Evolutionary conservation across 2,797 vertebrate species (phyloP).

Genomic region (Thripadectes ignobilis): DNA sequence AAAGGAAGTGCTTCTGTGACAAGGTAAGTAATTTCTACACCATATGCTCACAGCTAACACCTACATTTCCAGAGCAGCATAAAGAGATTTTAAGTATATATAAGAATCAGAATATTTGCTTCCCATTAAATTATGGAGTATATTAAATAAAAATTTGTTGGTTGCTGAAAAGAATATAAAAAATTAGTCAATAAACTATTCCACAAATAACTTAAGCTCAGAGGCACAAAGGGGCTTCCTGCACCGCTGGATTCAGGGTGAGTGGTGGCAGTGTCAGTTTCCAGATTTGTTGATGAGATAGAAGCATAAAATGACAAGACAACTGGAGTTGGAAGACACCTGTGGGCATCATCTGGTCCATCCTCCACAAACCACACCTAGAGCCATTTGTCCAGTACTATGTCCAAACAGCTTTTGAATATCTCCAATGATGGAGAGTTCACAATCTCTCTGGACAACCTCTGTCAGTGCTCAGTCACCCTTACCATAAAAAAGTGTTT

Average conservation of each 20-base stretch:
- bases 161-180: not conserved
- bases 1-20: not conserved
- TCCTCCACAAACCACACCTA: not conserved
- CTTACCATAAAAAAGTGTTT: not conserved
- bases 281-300: not conserved
- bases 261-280: not conserved
- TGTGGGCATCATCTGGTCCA: not conserved
- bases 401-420: not conserved
- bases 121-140: not conserved
- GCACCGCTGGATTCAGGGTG: not conserved
- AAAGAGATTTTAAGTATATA: not conserved
- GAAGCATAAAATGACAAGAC: not conserved
- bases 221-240: not conserved
- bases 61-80: not conserved
- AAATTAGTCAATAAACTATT: not conserved
- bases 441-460: not conserved
- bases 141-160: not conserved
- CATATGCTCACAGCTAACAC: not conserved
- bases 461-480: not conserved
- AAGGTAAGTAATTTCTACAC: not conserved
- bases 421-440: not conserved
- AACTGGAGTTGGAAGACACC: not conserved
- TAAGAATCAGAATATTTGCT: not conserved
- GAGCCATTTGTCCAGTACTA: not conserved
- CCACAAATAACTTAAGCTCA: not conserved